Base-by-base conservation (phyloP, 2,888 invertebrate species). In the Brachynemurus nebulosus region DNA sequence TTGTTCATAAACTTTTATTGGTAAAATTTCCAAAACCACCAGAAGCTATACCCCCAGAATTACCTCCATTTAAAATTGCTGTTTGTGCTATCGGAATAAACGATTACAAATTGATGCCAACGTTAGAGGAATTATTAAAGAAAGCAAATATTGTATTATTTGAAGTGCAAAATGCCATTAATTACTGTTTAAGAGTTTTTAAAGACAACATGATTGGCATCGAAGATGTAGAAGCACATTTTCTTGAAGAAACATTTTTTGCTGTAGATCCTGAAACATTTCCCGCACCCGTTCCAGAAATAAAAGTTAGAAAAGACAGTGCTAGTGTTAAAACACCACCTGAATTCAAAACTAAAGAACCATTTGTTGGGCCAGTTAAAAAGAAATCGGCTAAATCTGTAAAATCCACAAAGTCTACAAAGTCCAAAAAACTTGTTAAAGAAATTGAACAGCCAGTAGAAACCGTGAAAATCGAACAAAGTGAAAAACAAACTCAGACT, bases 401-500 rank as follows among this genome's bases (percentile, higher is more conserved):
- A n/a, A n/a, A n/a, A n/a, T n/a, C n/a, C n/a, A n/a, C n/a, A n/a
- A n/a, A n/a, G n/a, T n/a, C n/a, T n/a, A n/a, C n/a, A n/a, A n/a
- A n/a, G n/a, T n/a, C n/a, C n/a, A n/a, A n/a, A n/a, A n/a, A n/a
- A n/a, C n/a, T n/a, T n/a, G n/a, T n/a, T n/a, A n/a, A n/a, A n/a
- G n/a, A n/a, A n/a, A n/a, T n/a, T n/a, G n/a, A n/a, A n/a, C n/a
- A n/a, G n/a, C n/a, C n/a, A n/a, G n/a, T n/a, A n/a, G n/a, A n/a
- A n/a, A n/a, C n/a, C n/a, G n/a, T n/a, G n/a, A n/a, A n/a, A n/a
- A n/a, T n/a, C n/a, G n/a, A n/a, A n/a, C n/a, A n/a, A n/a, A n/a
- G n/a, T 27, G 54, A 54, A 16, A 74, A 76, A 57, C 63, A 67
- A 54, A 71, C 71, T 1, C 78, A 78, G 62, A 78, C 78, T 11